phyloP scores from a whole-genome alignment of 2,888 invertebrate species.

The Neoaliturus tenellus region DNA sequence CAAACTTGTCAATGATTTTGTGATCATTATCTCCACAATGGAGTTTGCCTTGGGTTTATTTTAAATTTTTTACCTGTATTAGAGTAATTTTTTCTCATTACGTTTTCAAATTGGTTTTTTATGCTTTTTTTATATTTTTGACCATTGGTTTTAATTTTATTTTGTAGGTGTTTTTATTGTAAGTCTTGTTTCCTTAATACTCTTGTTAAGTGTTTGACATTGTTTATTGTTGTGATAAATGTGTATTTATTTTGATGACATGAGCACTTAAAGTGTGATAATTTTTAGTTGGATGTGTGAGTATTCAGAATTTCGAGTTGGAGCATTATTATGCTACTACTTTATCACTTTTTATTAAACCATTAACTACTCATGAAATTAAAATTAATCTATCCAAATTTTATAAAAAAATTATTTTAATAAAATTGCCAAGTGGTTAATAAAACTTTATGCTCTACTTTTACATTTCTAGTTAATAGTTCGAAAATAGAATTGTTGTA shows the following conservation, averaged over 20 bases:
- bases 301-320: background rate
- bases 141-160: background rate
- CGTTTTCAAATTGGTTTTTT: conserved; percentile 6
- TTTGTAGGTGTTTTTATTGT: background rate
- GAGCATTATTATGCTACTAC: too few species aligned
- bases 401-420: too few species aligned
- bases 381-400: too few species aligned
- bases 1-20: conserved; percentile 11
- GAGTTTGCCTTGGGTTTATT: background rate
- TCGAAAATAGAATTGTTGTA: too few species aligned
- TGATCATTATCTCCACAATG: conserved; percentile 5
- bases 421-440: too few species aligned
- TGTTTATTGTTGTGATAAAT: conserved; percentile 45
- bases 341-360: too few species aligned
- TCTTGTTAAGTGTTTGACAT: conserved; percentile 37
- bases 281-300: background rate
- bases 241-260: background rate
- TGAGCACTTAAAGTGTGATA: conserved; percentile 31
- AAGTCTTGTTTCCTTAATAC: conserved; percentile 19
- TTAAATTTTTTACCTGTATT: background rate
- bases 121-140: background rate
- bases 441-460: too few species aligned
- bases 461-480: too few species aligned
- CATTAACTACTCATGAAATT: too few species aligned
- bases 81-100: background rate